Evolutionary conservation across 2,113 vertebrate species (phyloP).

Genomic region (Cynocephalus volans): DNA sequence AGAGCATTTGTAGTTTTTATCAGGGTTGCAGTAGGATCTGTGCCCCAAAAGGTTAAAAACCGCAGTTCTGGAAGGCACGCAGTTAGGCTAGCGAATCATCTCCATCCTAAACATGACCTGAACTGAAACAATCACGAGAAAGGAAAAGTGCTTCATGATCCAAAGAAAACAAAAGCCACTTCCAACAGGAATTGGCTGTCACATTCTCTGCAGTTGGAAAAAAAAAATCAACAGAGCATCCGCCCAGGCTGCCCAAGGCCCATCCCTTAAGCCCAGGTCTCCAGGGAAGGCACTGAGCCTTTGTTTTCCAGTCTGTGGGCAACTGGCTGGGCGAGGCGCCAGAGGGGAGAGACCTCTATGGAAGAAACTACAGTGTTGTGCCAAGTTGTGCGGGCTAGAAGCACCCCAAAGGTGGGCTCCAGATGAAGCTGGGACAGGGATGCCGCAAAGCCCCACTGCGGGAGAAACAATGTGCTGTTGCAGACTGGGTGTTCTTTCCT

Average conservation of each 20-base stretch:
- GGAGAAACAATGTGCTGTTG: background rate
- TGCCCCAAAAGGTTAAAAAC: conserved; percentile 67
- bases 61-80: conserved; percentile 10
- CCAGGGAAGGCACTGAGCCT: conserved; percentile 74
- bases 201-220: conserved; percentile 82
- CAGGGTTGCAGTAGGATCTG: background rate
- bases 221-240: conserved; percentile 76
- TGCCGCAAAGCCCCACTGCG: background rate
- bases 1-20: background rate
- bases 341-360: conserved; percentile 66
- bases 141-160: conserved; percentile 82
- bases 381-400: background rate
- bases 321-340: conserved; percentile 72
- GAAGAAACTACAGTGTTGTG: conserved; percentile 37
- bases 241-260: conserved; percentile 81
- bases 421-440: background rate
- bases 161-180: conserved; percentile 85
- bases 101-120: conserved; percentile 71
- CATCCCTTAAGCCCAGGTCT: conserved; percentile 82
- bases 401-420: background rate
- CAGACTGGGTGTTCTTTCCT: background rate
- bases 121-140: conserved; percentile 78
- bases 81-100: conserved; percentile 36
- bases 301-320: conserved; percentile 84
- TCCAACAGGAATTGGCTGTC: conserved; percentile 85